Percentiles rank a stretch among this genome's conserved stretches.
phyloP scores from a whole-genome alignment of 2,888 invertebrate genomes.

The Leucophenga montana region DNA sequence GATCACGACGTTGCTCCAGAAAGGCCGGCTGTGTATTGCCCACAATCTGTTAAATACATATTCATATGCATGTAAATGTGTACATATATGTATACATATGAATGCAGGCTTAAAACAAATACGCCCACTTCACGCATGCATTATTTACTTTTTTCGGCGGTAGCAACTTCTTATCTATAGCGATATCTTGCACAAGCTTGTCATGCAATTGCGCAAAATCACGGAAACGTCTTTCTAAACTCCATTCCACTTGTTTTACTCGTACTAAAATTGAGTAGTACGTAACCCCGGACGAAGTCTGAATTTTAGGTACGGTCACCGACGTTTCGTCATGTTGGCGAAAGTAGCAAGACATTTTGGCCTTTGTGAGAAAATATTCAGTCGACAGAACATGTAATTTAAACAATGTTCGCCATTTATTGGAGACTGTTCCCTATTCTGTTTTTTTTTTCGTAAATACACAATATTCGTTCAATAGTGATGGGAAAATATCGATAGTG shows the following conservation, averaged over 20 bases:
- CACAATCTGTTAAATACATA: slow-evolving; percentile 46
- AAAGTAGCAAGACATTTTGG: slow-evolving; percentile 83
- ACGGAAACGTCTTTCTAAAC: slow-evolving; percentile 86
- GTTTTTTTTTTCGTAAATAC: too few species aligned
- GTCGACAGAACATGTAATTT: slow-evolving; percentile 16
- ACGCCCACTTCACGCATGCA: background rate
- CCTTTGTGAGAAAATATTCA: slow-evolving; percentile 34
- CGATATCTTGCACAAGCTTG: slow-evolving; percentile 84
- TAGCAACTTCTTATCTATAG: slow-evolving; percentile 86
- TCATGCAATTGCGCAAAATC: slow-evolving; percentile 93
- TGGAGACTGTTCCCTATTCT: too few species aligned
- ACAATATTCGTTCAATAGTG: too few species aligned
- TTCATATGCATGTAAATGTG: background rate
- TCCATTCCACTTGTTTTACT: slow-evolving; percentile 86
- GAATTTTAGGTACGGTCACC: slow-evolving; percentile 79
- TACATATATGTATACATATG: background rate
- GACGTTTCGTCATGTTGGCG: slow-evolving; percentile 79
- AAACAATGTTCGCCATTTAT: too few species aligned
- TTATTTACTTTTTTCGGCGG: slow-evolving; percentile 88
- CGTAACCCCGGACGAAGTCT: slow-evolving; percentile 78
- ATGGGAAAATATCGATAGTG: too few species aligned
- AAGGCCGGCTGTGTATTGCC: slow-evolving; percentile 92
- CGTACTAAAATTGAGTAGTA: slow-evolving; percentile 80
- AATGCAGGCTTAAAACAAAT: too few species aligned
- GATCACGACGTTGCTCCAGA: slow-evolving; percentile 86